Percentiles rank a stretch among this genome's conserved stretches.
Conservation (phyloP, 64 coral and sea anemone species). For the Stylophora pistillata region DNA sequence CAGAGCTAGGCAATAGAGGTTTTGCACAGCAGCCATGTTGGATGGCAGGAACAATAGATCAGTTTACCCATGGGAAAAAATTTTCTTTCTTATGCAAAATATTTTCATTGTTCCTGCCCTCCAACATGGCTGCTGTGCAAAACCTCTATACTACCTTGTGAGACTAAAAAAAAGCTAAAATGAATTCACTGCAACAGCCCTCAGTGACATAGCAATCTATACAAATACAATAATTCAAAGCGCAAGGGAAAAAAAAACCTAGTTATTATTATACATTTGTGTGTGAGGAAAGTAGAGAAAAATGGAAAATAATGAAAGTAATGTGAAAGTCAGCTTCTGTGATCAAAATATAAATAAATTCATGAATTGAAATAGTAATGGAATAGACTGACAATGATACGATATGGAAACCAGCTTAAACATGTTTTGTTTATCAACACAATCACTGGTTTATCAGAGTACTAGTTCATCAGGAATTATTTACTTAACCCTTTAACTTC, state of each 20-base stretch:
- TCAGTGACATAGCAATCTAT: constrained; percentile 19
- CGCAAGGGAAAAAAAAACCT: background rate
- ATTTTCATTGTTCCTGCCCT: too few species aligned
- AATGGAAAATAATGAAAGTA: too few species aligned
- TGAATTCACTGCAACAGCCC: background rate
- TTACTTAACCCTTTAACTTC: too few species aligned
- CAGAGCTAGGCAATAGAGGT: background rate
- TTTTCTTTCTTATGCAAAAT: too few species aligned
- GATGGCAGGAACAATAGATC: too few species aligned
- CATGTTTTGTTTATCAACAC: too few species aligned
- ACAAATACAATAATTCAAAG: background rate
- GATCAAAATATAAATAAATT: background rate
- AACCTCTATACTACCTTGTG: background rate
- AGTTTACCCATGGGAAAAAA: too few species aligned
- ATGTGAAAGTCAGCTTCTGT: background rate
- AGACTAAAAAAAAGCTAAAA: constrained; percentile 37
- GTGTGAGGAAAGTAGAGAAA: background rate
- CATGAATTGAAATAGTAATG: background rate
- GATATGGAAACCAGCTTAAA: too few species aligned
- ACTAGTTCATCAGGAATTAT: too few species aligned
- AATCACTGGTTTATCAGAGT: too few species aligned
- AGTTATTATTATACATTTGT: background rate
- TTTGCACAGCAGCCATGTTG: too few species aligned
- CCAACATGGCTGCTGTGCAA: too few species aligned
- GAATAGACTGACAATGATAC: background rate